phyloP scores from a whole-genome alignment of 2,797 vertebrate genomes.

The Acanthopagrus latus region DNA sequence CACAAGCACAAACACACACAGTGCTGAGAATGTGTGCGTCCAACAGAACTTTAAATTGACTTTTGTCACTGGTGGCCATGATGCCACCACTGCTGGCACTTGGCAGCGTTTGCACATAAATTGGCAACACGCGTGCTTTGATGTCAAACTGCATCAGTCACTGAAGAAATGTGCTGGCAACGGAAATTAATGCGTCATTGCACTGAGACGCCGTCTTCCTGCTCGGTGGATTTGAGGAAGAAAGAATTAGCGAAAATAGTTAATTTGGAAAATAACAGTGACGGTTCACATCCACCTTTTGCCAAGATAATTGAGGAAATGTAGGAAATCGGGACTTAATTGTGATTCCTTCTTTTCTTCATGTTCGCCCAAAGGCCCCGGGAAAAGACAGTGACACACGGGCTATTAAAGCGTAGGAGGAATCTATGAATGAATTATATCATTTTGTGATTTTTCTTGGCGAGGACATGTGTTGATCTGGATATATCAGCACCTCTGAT shows the following conservation, averaged over 20 bases:
- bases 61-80: slow-evolving; percentile 69
- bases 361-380: slow-evolving; percentile 21
- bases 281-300: slow-evolving; percentile 28
- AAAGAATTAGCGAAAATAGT: slow-evolving; percentile 44
- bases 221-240: slow-evolving; percentile 44
- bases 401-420: slow-evolving; percentile 34
- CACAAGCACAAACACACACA: not conserved
- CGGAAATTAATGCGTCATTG: slow-evolving; percentile 48
- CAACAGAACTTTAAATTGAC: slow-evolving; percentile 76
- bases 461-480: not conserved
- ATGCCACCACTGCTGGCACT: slow-evolving; percentile 62
- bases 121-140: slow-evolving; percentile 64
- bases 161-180: slow-evolving; percentile 62
- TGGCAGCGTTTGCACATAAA: slow-evolving; percentile 54
- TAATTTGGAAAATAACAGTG: slow-evolving; percentile 22
- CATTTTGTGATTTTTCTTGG: not conserved
- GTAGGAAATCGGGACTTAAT: not conserved
- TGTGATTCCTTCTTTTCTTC: slow-evolving; percentile 26
- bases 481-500: not conserved
- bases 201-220: slow-evolving; percentile 40
- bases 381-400: slow-evolving; percentile 6
- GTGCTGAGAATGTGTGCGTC: slow-evolving; percentile 28
- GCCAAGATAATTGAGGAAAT: slow-evolving; percentile 6
- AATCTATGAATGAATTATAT: slow-evolving; percentile 49
- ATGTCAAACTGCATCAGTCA: slow-evolving; percentile 62